phyloP scores from a whole-genome alignment of 2,888 invertebrate genomes.

The Muscina levida region DNA sequence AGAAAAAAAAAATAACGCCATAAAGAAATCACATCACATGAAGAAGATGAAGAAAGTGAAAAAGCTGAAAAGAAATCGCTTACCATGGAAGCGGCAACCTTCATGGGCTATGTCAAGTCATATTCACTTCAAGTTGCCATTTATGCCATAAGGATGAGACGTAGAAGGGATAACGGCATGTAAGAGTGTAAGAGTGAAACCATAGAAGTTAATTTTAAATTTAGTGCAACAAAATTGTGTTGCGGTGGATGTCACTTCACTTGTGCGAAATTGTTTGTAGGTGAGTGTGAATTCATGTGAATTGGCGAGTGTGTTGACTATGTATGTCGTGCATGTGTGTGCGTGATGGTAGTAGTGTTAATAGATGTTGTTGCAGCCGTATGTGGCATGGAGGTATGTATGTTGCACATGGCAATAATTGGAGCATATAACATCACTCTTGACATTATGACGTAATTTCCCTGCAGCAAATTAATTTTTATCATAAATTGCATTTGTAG shows the following conservation, averaged over 20 bases:
- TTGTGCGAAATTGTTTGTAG: neutral
- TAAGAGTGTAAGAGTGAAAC: slow-evolving; percentile 23
- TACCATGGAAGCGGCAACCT: slow-evolving; percentile 39
- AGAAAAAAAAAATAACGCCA: slow-evolving; percentile 12
- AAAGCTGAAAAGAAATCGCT: slow-evolving; percentile 33
- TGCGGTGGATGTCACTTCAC: slow-evolving; percentile 40
- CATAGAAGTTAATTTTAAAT: slow-evolving; percentile 54
- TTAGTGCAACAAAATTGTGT: slow-evolving; percentile 48
- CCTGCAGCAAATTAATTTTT: slow-evolving; percentile 68
- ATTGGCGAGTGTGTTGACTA: neutral
- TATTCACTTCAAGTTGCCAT: slow-evolving; percentile 36
- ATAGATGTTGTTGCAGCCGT: slow-evolving; percentile 22
- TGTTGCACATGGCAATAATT: slow-evolving; percentile 70
- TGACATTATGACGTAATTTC: slow-evolving; percentile 75
- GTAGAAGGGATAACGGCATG: neutral
- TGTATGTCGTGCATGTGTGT: neutral
- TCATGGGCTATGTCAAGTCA: slow-evolving; percentile 45
- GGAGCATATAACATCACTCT: slow-evolving; percentile 78
- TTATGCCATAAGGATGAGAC: too few species aligned
- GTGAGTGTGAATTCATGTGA: neutral
- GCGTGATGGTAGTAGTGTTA: slow-evolving; percentile 41
- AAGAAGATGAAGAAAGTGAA: neutral
- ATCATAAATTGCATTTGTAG: slow-evolving; percentile 54
- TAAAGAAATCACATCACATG: neutral
- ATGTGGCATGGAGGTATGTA: neutral